phyloP scores from a whole-genome alignment of 2,888 invertebrate species.

The Drosophila multiciliata region DNA sequence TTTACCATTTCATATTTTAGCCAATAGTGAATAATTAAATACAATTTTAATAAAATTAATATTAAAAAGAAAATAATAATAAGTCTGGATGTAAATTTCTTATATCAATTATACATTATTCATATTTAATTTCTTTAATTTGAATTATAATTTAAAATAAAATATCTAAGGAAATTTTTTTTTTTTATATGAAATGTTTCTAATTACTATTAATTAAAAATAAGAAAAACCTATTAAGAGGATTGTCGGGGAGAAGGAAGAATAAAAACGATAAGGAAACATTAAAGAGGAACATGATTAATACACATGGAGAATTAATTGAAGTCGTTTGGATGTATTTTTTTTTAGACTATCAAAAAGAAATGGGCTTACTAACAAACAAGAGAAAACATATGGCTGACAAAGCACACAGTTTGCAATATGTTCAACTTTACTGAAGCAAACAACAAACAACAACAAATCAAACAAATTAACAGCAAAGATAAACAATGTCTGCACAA shows the following conservation, averaged over 20 bases:
- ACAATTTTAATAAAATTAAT: not conserved
- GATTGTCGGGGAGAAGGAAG: not conserved
- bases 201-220: not conserved
- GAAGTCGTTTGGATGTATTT: not conserved
- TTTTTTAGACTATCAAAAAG: not conserved
- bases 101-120: not conserved
- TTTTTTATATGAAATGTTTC: too few species aligned
- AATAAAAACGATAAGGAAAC: not conserved
- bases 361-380: constrained; percentile 7
- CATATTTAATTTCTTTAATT: not conserved
- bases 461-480: not conserved
- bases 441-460: constrained; percentile 33
- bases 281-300: not conserved
- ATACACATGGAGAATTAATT: not conserved
- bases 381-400: constrained; percentile 18
- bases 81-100: not conserved
- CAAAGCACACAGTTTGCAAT: constrained; percentile 9
- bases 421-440: constrained; percentile 12
- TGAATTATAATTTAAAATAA: not conserved
- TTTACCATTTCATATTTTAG: not conserved
- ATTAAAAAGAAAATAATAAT: not conserved
- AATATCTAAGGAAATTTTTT: not conserved
- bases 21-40: not conserved
- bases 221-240: not conserved
- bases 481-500: constrained; percentile 6